Evolutionary conservation across 1,140 invertebrate species (phyloP), one percentile per base, ranked within the genome.

Genomic region (Linepithema humile): DNA sequence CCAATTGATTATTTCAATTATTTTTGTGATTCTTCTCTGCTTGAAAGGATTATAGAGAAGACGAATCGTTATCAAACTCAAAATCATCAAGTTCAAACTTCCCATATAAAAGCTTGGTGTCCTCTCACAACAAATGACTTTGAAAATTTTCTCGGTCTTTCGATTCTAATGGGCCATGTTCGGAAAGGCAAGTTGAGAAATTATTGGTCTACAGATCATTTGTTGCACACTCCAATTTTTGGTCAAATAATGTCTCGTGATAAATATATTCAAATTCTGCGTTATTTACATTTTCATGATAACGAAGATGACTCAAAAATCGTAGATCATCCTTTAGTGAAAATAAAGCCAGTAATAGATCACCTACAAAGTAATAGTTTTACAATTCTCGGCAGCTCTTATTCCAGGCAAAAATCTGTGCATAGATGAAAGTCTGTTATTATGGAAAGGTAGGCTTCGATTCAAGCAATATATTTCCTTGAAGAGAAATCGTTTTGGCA

Each of bases 151-250:
- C 53, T 88, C 23, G 74, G 74, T n/a, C 80, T 85, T 83, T 83
- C 53, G 32, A 84, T 84, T 53, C 62, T 87, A 59, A 84, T 85
- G 69, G 77, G 77, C 10, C 75, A 82, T 45, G 40, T 82, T 35
- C 45, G 60, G 17, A 82, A 74, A 74, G 57, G 23, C n/a, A 20
- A 75, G 2, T 75, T 59, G 55, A 53, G 59, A 12, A 17, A 69
- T 69, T 75, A 84, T 84, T 86, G 67, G 74, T 84, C 74, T 23
- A 80, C 69, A 40, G 73, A 85, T 83, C 83, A 15, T 20, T 77
- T 83, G 26, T n/a, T 88, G 35, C 32, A 84, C n/a, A 89, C 85
- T 75, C 85, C 83, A 77, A 88, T 88, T 75, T 89, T 89, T 82
- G 3, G 38, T 65, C 62, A 85, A 69, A 88, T 55, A 62, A 86